phyloP scores from a whole-genome alignment of 2,888 invertebrate species.

The Orchesellides sinensis region DNA sequence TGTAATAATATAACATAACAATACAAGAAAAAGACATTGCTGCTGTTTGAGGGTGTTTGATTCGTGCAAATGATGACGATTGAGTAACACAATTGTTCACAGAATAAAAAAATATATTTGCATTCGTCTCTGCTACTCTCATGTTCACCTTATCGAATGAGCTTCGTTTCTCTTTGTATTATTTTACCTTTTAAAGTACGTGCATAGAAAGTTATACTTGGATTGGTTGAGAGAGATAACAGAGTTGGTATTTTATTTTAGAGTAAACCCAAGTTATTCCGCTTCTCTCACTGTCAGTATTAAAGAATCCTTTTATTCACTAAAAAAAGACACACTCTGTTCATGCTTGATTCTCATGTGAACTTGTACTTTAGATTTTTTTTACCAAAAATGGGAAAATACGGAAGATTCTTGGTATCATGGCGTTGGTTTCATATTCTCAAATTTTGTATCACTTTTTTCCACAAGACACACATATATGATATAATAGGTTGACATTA shows the following conservation, averaged over 20 bases:
- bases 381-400: background rate
- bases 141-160: conserved; percentile 52
- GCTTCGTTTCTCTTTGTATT: conserved; percentile 25
- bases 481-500: background rate
- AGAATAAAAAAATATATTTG: conserved; percentile 19
- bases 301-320: conserved; percentile 33
- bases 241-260: conserved; percentile 29
- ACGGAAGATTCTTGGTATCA: conserved; percentile 1
- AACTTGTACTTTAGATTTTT: conserved; percentile 15
- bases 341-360: conserved; percentile 25
- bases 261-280: conserved; percentile 22
- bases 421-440: conserved; percentile 3
- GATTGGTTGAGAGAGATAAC: conserved; percentile 41
- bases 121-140: conserved; percentile 44
- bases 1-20: too few species aligned
- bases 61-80: background rate
- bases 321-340: conserved; percentile 13
- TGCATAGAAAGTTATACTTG: conserved; percentile 37
- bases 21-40: conserved; percentile 17
- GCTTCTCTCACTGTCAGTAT: conserved; percentile 12
- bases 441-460: conserved; percentile 25
- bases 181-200: conserved; percentile 20
- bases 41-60: background rate
- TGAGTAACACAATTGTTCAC: conserved; percentile 28
- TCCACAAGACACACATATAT: background rate